These are phyloP conservation scores for Tragulus kanchil DNA, from an alignment of 2,113 vertebrate species.

Conservation along the genomic window DNA sequence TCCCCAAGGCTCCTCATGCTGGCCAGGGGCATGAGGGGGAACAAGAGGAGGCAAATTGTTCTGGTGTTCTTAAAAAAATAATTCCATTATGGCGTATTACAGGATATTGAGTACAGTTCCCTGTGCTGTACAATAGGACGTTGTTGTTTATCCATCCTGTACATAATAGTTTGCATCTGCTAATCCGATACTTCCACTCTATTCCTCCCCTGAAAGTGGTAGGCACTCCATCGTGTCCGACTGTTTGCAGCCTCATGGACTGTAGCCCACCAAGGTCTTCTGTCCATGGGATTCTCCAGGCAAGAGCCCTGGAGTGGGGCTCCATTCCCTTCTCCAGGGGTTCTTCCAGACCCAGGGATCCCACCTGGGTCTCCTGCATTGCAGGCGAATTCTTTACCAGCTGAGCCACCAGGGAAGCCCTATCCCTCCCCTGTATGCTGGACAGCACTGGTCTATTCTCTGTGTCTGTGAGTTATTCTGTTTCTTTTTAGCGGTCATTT, in stretches of 20 bases:
- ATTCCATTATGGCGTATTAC: not conserved
- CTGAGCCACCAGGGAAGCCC: no score
- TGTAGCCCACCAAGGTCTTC: no score
- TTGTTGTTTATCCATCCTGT: not conserved
- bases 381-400: no score
- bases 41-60: not conserved
- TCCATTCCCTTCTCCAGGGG: no score
- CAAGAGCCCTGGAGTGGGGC: no score
- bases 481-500: slow-evolving; percentile 29
- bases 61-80: not conserved
- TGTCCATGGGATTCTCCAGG: no score
- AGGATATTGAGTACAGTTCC: not conserved
- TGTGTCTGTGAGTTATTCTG: not conserved
- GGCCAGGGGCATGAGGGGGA: rapidly evolving
- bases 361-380: no score
- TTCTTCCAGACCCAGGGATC: not conserved
- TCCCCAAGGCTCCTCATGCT: not conserved
- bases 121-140: not conserved
- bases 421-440: not conserved
- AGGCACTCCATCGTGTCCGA: no score
- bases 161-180: not conserved
- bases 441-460: not conserved
- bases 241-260: no score
- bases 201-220: no score
- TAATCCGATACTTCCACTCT: not conserved